These are phyloP conservation scores for Sus cebifrons DNA, from an alignment of 2,797 vertebrate species.

Conservation along the genomic window DNA sequence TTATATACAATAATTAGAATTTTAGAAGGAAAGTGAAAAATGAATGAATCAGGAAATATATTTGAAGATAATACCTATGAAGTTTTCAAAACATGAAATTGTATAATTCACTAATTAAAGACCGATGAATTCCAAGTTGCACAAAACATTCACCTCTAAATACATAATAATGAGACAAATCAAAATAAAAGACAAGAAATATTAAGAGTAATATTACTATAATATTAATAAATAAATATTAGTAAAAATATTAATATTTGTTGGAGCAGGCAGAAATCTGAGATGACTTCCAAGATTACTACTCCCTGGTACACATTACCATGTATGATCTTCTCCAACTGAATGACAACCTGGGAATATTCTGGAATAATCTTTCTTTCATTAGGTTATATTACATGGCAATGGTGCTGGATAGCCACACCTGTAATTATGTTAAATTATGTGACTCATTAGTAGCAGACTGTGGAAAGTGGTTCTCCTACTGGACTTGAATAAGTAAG, in stretches of 20 bases:
- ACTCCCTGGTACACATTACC: background rate
- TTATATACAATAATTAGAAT: background rate
- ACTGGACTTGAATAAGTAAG: background rate
- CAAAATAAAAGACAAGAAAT: background rate
- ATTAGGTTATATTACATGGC: background rate
- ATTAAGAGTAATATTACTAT: background rate
- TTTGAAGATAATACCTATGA: background rate
- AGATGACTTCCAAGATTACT: background rate
- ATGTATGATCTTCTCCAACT: background rate
- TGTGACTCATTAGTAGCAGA: background rate
- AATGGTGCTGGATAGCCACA: background rate
- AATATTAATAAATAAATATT: no score
- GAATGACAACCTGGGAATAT: background rate
- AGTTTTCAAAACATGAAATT: slow-evolving; percentile 16
- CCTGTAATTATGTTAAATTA: background rate
- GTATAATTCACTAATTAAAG: background rate
- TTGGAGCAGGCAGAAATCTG: background rate
- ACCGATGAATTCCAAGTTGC: background rate
- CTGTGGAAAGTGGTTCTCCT: background rate
- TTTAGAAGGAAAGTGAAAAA: background rate
- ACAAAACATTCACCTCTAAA: slow-evolving; percentile 18
- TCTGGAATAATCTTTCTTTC: background rate
- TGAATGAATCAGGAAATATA: background rate
- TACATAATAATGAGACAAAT: background rate
- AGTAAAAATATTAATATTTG: background rate